A percentile compares a stretch with the other conserved stretches of the same genome.
phyloP scores from a whole-genome alignment of 2,888 invertebrate species.

The Ypsolopha sequella region DNA sequence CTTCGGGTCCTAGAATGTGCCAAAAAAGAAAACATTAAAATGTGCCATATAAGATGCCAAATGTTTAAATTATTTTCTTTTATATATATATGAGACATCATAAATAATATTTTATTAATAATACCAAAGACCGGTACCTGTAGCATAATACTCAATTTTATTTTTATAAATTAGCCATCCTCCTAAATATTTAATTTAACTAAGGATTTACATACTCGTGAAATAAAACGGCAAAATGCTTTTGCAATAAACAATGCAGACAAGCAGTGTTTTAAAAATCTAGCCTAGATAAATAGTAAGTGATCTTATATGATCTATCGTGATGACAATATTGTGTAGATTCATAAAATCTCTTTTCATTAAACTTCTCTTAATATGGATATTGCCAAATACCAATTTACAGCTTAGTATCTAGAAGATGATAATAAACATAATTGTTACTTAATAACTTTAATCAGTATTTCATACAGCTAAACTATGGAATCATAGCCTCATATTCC shows the following conservation, averaged over 20 bases:
- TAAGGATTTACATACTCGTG: neutral
- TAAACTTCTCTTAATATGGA: constrained; percentile 6
- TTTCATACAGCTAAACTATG: neutral
- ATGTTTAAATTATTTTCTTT: constrained; percentile 1
- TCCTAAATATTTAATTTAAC: constrained; percentile 10
- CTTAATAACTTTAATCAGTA: constrained; percentile 2
- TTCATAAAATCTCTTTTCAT: constrained; percentile 12
- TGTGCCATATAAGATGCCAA: constrained; percentile 6
- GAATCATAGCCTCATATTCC: constrained; percentile 2
- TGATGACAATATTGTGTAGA: constrained; percentile 43
- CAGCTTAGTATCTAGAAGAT: too few species aligned
- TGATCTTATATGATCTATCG: constrained; percentile 19
- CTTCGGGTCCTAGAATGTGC: constrained; percentile 30
- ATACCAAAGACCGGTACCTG: constrained; percentile 59
- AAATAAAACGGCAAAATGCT: constrained; percentile 10
- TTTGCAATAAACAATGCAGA: constrained; percentile 19
- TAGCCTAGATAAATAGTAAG: constrained; percentile 9
- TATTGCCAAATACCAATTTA: constrained; percentile 1
- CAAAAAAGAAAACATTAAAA: constrained; percentile 26
- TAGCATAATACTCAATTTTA: constrained; percentile 52
- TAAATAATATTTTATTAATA: constrained; percentile 11
- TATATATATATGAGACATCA: neutral
- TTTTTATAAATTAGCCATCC: constrained; percentile 23
- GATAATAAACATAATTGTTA: neutral
- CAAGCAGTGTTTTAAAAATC: neutral